phyloP scores from a whole-genome alignment of 2,888 invertebrate genomes.

The Acleris emargana region DNA sequence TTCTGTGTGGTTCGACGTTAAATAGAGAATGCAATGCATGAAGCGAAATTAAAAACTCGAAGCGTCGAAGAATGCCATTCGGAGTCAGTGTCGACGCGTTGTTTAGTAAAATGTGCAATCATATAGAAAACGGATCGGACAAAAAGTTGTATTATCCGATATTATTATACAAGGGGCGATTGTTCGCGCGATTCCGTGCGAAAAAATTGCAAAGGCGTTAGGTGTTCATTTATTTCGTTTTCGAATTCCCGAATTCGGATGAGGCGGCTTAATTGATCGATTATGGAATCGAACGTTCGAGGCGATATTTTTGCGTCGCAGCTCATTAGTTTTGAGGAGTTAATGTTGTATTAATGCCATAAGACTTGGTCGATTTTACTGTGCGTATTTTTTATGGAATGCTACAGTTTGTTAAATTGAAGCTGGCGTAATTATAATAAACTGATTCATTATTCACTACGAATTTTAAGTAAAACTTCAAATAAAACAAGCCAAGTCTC shows the following conservation, averaged over 20 bases:
- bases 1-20: slow-evolving; percentile 37
- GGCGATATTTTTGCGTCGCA: slow-evolving; percentile 20
- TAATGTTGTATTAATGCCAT: slow-evolving; percentile 21
- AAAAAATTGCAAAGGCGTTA: slow-evolving; percentile 57
- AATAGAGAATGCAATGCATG: slow-evolving; percentile 39
- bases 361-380: background rate
- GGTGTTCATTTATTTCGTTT: slow-evolving; percentile 47
- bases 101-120: slow-evolving; percentile 78
- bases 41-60: slow-evolving; percentile 46
- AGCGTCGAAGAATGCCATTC: slow-evolving; percentile 56
- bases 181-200: slow-evolving; percentile 63
- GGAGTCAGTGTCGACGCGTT: slow-evolving; percentile 53
- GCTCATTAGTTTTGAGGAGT: slow-evolving; percentile 28
- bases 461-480: background rate
- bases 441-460: too few species aligned
- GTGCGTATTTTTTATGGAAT: background rate
- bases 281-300: slow-evolving; percentile 54
- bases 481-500: background rate
- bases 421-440: too few species aligned
- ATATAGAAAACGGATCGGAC: slow-evolving; percentile 67
- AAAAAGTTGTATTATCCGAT: slow-evolving; percentile 68
- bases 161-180: slow-evolving; percentile 62
- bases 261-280: slow-evolving; percentile 62
- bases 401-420: background rate
- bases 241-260: slow-evolving; percentile 48